Evolutionary conservation across 2,113 vertebrate genomes (phyloP).

Genomic region (Pituophis catenifer): DNA sequence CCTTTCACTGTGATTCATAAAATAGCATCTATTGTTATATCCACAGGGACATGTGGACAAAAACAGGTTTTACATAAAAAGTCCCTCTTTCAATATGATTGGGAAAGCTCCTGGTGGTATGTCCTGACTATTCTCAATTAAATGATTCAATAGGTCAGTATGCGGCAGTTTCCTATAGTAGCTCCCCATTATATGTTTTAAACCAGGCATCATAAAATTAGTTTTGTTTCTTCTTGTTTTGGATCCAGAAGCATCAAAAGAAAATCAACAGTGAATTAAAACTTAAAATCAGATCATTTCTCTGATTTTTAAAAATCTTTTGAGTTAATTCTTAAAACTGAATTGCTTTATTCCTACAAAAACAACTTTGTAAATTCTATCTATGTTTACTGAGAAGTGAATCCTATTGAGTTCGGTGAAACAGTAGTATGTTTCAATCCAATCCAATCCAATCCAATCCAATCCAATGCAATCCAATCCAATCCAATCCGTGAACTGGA

Average conservation of each 20-base stretch:
- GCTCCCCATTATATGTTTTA: too few species aligned
- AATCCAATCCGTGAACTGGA: too few species aligned
- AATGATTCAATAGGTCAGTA: too few species aligned
- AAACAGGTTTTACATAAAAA: too few species aligned
- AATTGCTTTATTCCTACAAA: background rate
- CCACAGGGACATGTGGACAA: too few species aligned
- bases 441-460: background rate
- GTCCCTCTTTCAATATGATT: too few species aligned
- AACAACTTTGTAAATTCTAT: background rate
- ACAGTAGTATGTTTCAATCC: background rate
- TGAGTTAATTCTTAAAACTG: background rate
- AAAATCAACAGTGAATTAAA: background rate
- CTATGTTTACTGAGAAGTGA: background rate
- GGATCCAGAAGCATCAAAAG: background rate
- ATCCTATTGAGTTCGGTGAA: background rate
- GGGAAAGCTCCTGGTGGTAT: too few species aligned
- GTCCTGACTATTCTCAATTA: too few species aligned
- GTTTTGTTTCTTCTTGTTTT: background rate
- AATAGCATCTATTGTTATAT: background rate
- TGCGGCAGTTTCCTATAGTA: too few species aligned
- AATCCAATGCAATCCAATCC: too few species aligned
- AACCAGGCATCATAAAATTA: background rate
- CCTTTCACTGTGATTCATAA: background rate
- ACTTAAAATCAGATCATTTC: background rate
- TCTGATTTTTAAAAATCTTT: background rate